phyloP scores from a whole-genome alignment of 2,888 invertebrate species.

The Portevinia maculata region DNA sequence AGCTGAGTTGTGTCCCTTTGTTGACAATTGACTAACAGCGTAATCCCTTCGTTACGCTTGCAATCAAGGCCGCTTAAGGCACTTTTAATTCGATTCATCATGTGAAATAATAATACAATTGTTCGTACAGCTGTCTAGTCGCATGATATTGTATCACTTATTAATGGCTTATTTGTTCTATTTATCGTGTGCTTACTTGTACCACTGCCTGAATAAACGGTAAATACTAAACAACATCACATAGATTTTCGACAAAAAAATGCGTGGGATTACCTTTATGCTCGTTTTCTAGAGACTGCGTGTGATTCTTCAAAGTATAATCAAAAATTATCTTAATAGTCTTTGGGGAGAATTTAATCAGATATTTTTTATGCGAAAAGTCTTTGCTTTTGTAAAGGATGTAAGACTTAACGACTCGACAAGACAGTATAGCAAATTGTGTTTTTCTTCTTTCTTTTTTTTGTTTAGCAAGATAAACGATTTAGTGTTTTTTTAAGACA shows the following conservation, averaged over 20 bases:
- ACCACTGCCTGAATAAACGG: not conserved
- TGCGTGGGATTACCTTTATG: conserved; percentile 44
- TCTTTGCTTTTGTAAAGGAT: conserved; percentile 19
- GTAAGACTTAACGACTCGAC: not conserved
- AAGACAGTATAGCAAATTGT: no score
- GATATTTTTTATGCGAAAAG: not conserved
- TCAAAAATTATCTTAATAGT: conserved; percentile 26
- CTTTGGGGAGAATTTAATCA: conserved; percentile 19
- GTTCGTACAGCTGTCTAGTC: conserved; percentile 18
- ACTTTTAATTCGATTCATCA: conserved; percentile 23
- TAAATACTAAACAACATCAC: conserved; percentile 15
- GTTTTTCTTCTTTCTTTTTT: not conserved
- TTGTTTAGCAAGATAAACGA: no score
- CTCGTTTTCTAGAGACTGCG: conserved; percentile 28
- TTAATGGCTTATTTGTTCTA: conserved; percentile 47
- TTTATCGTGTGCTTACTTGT: conserved; percentile 15
- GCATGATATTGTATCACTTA: conserved; percentile 40
- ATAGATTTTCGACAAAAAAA: not conserved
- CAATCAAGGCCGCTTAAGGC: conserved; percentile 8
- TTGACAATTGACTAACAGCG: conserved; percentile 5
- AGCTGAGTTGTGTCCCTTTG: conserved; percentile 43
- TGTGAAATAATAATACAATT: conserved; percentile 26
- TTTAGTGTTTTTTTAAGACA: no score
- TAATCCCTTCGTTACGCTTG: conserved; percentile 15
- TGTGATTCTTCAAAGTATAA: conserved; percentile 44